phyloP scores from a whole-genome alignment of 2,797 vertebrate species.

The Tenualosa thibaudeaui region DNA sequence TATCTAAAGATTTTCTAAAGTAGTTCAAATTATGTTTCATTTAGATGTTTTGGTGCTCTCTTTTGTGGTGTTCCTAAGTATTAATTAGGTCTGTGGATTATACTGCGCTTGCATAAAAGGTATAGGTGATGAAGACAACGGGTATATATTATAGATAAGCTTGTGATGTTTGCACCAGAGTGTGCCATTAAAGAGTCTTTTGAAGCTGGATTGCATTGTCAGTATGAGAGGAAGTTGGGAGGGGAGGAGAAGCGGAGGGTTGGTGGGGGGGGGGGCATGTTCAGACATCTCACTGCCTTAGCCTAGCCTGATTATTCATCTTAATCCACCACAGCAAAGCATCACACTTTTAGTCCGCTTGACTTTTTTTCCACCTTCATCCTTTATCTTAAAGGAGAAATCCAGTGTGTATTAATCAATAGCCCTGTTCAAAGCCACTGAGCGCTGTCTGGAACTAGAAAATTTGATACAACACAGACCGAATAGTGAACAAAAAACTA shows the following conservation, averaged over 20 bases:
- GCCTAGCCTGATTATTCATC: neutral
- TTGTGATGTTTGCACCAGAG: conserved; percentile 22
- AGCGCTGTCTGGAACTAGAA: too few relatives aligned
- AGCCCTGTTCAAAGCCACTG: too few relatives aligned
- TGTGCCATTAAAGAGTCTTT: conserved; percentile 11
- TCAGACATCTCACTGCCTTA: neutral
- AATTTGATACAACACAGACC: too few relatives aligned
- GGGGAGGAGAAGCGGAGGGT: neutral
- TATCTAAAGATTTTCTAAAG: neutral
- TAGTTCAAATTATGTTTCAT: neutral
- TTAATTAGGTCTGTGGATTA: conserved; percentile 13
- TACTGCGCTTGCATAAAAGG: neutral
- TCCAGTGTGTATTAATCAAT: too few relatives aligned
- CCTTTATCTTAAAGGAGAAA: neutral
- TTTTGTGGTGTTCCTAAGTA: conserved; percentile 16
- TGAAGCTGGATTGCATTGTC: conserved; percentile 14
- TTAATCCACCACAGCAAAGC: conserved; percentile 3
- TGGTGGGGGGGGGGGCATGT: neutral
- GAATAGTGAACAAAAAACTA: too few relatives aligned
- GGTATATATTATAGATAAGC: conserved; percentile 23
- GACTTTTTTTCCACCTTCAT: neutral
- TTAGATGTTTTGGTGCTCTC: neutral
- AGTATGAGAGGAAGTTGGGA: neutral
- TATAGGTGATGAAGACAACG: conserved; percentile 1
- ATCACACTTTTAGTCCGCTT: neutral